Base-by-base conservation (phyloP, 1,140 invertebrate genomes). In the Drosophila littoralis region DNA sequence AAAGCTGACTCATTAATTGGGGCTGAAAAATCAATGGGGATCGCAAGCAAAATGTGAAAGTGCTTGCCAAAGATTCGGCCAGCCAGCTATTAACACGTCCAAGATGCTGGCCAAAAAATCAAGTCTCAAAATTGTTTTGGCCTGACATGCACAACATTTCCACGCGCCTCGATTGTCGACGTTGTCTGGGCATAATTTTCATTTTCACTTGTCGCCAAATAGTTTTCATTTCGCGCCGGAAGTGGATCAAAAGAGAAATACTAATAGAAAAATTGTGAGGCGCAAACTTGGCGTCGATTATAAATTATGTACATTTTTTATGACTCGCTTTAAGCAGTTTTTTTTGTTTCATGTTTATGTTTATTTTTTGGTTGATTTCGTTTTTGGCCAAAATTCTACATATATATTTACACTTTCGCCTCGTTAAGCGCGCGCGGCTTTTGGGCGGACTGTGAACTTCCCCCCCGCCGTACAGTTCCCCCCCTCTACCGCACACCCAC, bases 271-370 rank as follows among this genome's bases (percentile, higher is more conserved):
- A 74, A 67, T 67, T 65, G 68, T 36, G 72, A 40, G 42, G 38
- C 10, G n/a, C 22, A 45, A 73, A 54, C 32, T 72, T 60, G 52
- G 45, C 46, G 48, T 43, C 70, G 64, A 80, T 84, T 66, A 65
- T 81, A 84, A 85, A 77, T 85, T 84, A 85, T 84, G 78, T 71
- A 68, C 74, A 85, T 85, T 85, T 85, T 85, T 59, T 68, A 73
- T 63, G 70, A 57, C 63, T 46, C 0, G 42, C 50, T 72, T 72
- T 33, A 52, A 33, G 40, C 22, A 22, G n/a, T n/a, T n/a, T 22
- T 22, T 58, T 74, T 75, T 57, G 45, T 74, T 61, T 68, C 65
- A 51, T 36, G 63, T 46, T 72, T 22, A 17, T 51, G 45, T 66
- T 77, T 75, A 59, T 77, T 63, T 8, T 46, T 32, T 36, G 38